A percentile compares a stretch with the other conserved stretches of the same genome.
Conservation (phyloP, 2,888 invertebrate genomes). For the Tholera decimalis region DNA sequence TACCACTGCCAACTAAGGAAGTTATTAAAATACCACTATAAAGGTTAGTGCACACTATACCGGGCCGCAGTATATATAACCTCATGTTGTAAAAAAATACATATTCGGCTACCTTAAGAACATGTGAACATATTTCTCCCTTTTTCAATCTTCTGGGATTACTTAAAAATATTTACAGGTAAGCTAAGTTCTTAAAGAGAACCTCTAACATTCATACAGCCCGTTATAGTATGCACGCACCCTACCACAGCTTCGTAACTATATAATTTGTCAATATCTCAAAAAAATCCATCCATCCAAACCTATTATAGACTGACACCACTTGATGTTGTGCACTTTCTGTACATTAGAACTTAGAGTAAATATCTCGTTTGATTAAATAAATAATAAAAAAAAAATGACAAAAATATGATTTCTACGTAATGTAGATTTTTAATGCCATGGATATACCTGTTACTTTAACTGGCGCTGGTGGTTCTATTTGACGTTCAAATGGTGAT, state of each 20-base stretch:
- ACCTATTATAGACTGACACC: constrained; percentile 91
- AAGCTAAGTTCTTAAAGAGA: background rate
- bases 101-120: background rate
- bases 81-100: background rate
- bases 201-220: background rate
- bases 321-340: constrained; percentile 89
- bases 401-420: constrained; percentile 72
- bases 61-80: background rate
- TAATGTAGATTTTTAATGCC: constrained; percentile 69
- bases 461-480: constrained; percentile 43
- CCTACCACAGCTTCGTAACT: constrained; percentile 70
- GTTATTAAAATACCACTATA: constrained; percentile 43
- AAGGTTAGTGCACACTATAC: constrained; percentile 23
- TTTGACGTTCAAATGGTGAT: constrained; percentile 45
- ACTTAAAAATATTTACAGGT: background rate
- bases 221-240: constrained; percentile 8
- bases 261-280: constrained; percentile 70
- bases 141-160: background rate
- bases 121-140: background rate
- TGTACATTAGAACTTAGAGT: constrained; percentile 85
- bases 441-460: constrained; percentile 67
- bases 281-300: constrained; percentile 87
- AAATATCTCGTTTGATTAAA: constrained; percentile 78
- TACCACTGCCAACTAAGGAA: constrained; percentile 41
- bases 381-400: constrained; percentile 70